These are phyloP conservation scores for Furcula furcula DNA, from an alignment of 2,888 invertebrate species.

Conservation along the genomic window DNA sequence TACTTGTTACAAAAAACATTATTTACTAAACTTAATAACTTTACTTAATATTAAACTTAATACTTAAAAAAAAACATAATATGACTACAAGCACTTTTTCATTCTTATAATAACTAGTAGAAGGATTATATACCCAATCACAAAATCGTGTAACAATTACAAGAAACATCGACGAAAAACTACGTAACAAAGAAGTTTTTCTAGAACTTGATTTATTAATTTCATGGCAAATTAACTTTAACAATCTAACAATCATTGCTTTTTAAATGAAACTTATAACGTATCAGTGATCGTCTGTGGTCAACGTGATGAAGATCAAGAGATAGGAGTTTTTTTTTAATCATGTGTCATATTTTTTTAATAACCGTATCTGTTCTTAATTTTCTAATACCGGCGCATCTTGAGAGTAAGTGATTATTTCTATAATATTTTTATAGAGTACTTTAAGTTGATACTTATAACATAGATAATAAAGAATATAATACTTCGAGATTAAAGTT, in stretches of 20 bases:
- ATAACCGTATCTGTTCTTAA: slow-evolving; percentile 17
- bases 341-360: slow-evolving; percentile 24
- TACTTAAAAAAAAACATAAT: too few species aligned
- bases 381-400: slow-evolving; percentile 26
- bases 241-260: slow-evolving; percentile 20
- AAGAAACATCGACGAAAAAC: slow-evolving; percentile 15
- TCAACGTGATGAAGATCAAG: slow-evolving; percentile 19
- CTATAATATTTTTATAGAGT: neutral
- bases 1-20: too few species aligned
- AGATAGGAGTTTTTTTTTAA: slow-evolving; percentile 10
- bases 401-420: slow-evolving; percentile 32
- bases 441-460: neutral
- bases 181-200: slow-evolving; percentile 11
- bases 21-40: too few species aligned
- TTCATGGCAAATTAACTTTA: slow-evolving; percentile 51
- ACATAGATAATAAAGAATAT: too few species aligned
- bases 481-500: too few species aligned
- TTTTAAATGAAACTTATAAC: slow-evolving; percentile 16
- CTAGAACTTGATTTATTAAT: slow-evolving; percentile 39
- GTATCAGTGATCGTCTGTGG: slow-evolving; percentile 5
- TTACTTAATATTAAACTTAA: too few species aligned
- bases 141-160: slow-evolving; percentile 20
- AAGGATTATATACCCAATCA: neutral
- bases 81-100: neutral
- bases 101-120: neutral